These are phyloP conservation scores for Melipona beecheii DNA, from an alignment of 2,888 invertebrate species.

Conservation along the genomic window DNA sequence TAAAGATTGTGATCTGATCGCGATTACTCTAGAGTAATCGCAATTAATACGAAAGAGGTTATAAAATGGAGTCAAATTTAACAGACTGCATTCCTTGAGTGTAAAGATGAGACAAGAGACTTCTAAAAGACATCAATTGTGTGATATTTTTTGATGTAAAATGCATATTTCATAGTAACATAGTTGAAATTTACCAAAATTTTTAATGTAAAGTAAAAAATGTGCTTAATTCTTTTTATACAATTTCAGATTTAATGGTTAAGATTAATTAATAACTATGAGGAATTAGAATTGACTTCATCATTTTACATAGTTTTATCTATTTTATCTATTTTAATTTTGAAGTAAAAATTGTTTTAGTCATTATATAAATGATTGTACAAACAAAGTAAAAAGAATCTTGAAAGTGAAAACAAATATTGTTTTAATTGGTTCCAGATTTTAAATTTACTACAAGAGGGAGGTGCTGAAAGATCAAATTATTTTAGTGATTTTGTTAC, in stretches of 20 bases:
- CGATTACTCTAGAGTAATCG: conserved; percentile 1
- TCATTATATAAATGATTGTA: not conserved
- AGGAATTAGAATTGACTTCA: too few relatives aligned
- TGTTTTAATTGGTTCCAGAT: conserved; percentile 85
- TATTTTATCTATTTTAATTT: not conserved
- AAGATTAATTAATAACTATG: not conserved
- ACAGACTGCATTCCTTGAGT: conserved; percentile 32
- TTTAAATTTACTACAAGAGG: conserved; percentile 90
- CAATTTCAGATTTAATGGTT: not conserved
- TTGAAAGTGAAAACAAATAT: conserved; percentile 2
- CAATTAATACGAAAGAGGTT: conserved; percentile 31
- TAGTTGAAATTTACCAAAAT: not conserved
- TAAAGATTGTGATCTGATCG: conserved; percentile 10
- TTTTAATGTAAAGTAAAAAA: not conserved
- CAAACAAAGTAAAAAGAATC: not conserved
- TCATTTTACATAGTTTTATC: not conserved
- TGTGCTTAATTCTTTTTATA: not conserved
- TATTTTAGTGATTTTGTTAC: conserved; percentile 97
- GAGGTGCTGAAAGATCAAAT: conserved; percentile 94
- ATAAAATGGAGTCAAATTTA: conserved; percentile 49
- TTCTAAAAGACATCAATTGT: not conserved
- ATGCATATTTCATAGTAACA: not conserved
- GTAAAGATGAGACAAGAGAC: not conserved
- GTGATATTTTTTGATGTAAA: not conserved
- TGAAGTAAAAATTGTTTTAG: not conserved